Base-by-base conservation (phyloP, 2,888 invertebrate species). In the Diploptera punctata region DNA sequence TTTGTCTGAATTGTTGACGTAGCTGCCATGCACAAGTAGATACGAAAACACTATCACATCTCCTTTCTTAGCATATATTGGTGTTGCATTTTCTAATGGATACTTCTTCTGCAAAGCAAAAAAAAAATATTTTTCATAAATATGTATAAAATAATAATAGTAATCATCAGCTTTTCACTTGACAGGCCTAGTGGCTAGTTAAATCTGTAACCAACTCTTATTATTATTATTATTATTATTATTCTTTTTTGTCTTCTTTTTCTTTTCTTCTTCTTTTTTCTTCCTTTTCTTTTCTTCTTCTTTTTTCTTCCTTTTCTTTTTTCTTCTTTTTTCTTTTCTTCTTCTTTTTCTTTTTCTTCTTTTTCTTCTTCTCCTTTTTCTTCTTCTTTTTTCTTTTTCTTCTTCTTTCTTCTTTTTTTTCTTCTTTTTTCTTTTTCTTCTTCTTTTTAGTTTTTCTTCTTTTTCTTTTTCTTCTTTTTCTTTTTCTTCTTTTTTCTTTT, bases 41-140 rank as follows among this genome's bases (percentile, higher is more conserved):
- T 88, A 88, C 0, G 87, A 87, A 79, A 88, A 89, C 21, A 88
- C 80, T 1, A 88, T 82, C n/a, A 88, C 80, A 72, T 88, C 87
- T 0, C 88, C 88, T 7, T 84, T 84, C 57, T 83, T 84, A 0
- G 88, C 87, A 0, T 81, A 75, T 1, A 88, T 83, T 0, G 88
- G 86, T 0, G 82, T 83, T 0, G 87, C 88, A 4, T 81, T 81
- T 13, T 84, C 82, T 7, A 88, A 78, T 0, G 87, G 84, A 76
- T 84, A 86, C 76, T 83, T 81, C 38, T 77, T 80, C 84, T 86
- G 81, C 16, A 75, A 75, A 57, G 18, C n/a, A n/a, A 38, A 13
- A 38, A 38, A 38, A 9, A 38, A 38, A 13, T n/a, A n/a, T n/a
- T n/a, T n/a, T n/a, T n/a, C n/a, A n/a, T 57, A 21, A 57, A 18